A percentile compares a stretch with the other conserved stretches of the same genome.
Conservation (phyloP, 2,888 invertebrate genomes). For the Tolmerus cingulatus region DNA sequence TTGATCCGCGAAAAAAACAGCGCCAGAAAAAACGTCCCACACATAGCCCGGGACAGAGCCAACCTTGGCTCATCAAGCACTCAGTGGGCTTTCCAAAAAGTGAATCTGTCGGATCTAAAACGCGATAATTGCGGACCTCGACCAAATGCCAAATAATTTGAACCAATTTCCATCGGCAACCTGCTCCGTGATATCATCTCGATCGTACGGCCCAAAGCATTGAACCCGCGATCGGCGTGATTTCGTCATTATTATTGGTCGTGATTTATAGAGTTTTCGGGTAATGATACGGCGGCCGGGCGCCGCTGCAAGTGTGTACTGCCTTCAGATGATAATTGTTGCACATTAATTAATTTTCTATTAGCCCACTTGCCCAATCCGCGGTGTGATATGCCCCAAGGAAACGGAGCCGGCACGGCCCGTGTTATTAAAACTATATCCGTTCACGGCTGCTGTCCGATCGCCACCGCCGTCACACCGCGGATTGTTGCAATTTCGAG, state of each 20-base stretch:
- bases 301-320: slow-evolving; percentile 11
- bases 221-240: not conserved
- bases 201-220: not conserved
- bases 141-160: slow-evolving; percentile 18
- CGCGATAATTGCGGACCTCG: slow-evolving; percentile 16
- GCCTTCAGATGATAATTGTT: slow-evolving; percentile 37
- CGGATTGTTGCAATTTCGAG: slow-evolving; percentile 28
- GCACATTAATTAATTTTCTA: slow-evolving; percentile 42
- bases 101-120: not conserved
- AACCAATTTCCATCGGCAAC: slow-evolving; percentile 24
- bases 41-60: not conserved
- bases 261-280: slow-evolving; percentile 7
- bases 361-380: slow-evolving; percentile 38
- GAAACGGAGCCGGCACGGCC: not conserved
- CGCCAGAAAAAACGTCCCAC: not conserved
- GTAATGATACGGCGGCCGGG: slow-evolving; percentile 1
- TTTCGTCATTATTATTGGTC: slow-evolving; percentile 22
- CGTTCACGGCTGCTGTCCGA: not conserved
- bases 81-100: not conserved
- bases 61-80: not conserved
- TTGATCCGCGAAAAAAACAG: not conserved
- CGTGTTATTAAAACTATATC: slow-evolving; percentile 19
- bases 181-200: slow-evolving; percentile 23
- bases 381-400: slow-evolving; percentile 23
- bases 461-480: not conserved